Evolutionary conservation across 2,888 invertebrate species (phyloP).

Genomic region (Dryomyza anilis): DNA sequence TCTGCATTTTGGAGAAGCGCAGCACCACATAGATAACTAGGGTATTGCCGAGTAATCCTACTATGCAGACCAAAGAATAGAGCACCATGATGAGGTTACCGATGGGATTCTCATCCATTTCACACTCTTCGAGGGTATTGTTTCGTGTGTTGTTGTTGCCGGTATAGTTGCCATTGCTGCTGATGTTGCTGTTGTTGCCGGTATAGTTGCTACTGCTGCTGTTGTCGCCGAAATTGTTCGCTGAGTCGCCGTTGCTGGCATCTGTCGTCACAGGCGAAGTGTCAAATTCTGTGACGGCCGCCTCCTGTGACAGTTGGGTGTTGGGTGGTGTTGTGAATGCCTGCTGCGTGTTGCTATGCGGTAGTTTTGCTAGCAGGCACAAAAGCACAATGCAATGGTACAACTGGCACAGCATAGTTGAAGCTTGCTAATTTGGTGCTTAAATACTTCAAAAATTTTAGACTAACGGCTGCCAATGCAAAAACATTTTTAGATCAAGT

Average conservation of each 20-base stretch:
- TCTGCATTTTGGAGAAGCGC: conserved; percentile 93
- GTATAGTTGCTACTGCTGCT: not conserved
- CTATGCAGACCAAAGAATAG: conserved; percentile 82
- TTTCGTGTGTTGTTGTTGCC: conserved; percentile 26
- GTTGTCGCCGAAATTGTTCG: not conserved
- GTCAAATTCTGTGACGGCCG: not conserved
- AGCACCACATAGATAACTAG: conserved; percentile 89
- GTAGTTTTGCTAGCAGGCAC: no score
- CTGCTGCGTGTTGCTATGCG: no score
- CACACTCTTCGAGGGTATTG: conserved; percentile 54
- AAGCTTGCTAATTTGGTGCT: no score
- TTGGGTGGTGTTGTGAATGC: no score
- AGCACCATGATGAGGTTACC: conserved; percentile 70
- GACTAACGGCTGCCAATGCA: not conserved
- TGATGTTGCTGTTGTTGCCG: not conserved
- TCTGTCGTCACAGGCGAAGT: not conserved
- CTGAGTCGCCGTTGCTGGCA: not conserved
- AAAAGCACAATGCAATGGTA: no score
- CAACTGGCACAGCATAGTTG: no score
- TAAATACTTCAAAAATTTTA: not conserved
- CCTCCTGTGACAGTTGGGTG: not conserved
- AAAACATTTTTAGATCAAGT: not conserved
- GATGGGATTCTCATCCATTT: conserved; percentile 64
- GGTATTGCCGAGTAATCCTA: conserved; percentile 87
- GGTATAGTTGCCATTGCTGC: conserved; percentile 5